Evolutionary conservation across 2,797 vertebrate species (phyloP), one percentile per base, ranked within the genome.

Genomic region (Podarcis lilfordi): DNA sequence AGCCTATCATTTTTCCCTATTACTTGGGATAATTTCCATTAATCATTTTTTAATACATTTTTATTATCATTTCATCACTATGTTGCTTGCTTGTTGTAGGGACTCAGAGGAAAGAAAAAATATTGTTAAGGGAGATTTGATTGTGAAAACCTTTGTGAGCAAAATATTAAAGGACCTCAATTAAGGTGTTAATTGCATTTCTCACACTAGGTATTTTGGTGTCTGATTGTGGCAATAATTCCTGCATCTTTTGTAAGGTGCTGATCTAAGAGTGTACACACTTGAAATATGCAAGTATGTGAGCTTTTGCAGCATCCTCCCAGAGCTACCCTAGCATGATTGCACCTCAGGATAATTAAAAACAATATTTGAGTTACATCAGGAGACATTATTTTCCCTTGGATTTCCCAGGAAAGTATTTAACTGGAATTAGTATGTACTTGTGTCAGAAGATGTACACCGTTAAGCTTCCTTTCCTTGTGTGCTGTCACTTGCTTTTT

Each of bases 161-260:
- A 27, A 69, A 72, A 72, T 32, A 55, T 55, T 72, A 84, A 84
- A 84, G n/a, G 8, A 72, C 50, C 45, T 32, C 19, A 69, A 29
- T n/a, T 74, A 25, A 23, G 82, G 55, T 9, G 37, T 82, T 0
- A 72, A 69, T 75, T 27, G 37, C 61, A 45, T 76, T 75, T 3
- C 21, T 75, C 59, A 64, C 59, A 40, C 50, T 59, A 9, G 50
- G 15, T 59, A 35, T 72, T 80, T 37, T 75, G 21, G 55, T 88
- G n/a, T 43, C 5, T 91, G 81, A 35, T 80, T 1, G 72, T 90
- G 68, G 35, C 87, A n/a, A 27, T 86, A 59, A 86, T 91, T 75
- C 5, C 7, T 45, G 55, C 4, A 21, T 45, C 64, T 8, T 11
- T 82, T 15, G 2, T 2, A 25, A 81, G 61, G 84, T 43, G 80